phyloP scores from a whole-genome alignment of 2,113 vertebrate genomes.

The Motacilla tschutschensis region DNA sequence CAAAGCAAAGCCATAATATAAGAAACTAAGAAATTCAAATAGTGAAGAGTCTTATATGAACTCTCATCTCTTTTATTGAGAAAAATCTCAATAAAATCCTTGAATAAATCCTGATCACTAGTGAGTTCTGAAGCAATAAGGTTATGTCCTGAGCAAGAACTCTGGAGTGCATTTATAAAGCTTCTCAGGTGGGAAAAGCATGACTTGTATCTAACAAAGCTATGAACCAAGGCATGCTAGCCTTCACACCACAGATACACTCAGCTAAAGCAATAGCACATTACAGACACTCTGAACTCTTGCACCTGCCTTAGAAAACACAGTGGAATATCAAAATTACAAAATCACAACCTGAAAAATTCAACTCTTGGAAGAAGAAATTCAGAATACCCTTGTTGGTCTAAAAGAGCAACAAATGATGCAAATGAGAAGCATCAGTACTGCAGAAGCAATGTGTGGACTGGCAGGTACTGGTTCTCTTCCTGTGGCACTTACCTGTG shows the following conservation, averaged over 20 bases:
- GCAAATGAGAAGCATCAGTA: not conserved
- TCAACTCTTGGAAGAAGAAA: slow-evolving; percentile 35
- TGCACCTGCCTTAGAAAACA: slow-evolving; percentile 36
- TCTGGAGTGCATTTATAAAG: not conserved
- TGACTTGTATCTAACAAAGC: not conserved
- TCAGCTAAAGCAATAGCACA: not conserved
- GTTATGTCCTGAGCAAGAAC: slow-evolving; percentile 32
- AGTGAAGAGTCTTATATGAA: not conserved
- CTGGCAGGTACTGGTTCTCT: not conserved
- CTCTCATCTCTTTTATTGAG: not conserved
- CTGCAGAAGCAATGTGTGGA: not conserved
- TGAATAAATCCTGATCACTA: slow-evolving; percentile 68
- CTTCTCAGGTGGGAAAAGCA: not conserved
- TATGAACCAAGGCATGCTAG: not conserved
- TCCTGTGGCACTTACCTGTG: not conserved
- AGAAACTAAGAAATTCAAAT: not conserved
- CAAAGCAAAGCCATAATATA: not conserved
- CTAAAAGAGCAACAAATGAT: not conserved
- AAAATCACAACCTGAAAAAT: not conserved
- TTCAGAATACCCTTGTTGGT: not conserved
- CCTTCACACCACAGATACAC: not conserved
- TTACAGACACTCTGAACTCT: not conserved
- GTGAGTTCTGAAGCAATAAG: slow-evolving; percentile 70
- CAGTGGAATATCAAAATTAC: slow-evolving; percentile 10
- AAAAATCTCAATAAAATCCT: slow-evolving; percentile 35